Evolutionary conservation across 2,797 vertebrate species (phyloP).

Genomic region (Spondyliosoma cantharus): DNA sequence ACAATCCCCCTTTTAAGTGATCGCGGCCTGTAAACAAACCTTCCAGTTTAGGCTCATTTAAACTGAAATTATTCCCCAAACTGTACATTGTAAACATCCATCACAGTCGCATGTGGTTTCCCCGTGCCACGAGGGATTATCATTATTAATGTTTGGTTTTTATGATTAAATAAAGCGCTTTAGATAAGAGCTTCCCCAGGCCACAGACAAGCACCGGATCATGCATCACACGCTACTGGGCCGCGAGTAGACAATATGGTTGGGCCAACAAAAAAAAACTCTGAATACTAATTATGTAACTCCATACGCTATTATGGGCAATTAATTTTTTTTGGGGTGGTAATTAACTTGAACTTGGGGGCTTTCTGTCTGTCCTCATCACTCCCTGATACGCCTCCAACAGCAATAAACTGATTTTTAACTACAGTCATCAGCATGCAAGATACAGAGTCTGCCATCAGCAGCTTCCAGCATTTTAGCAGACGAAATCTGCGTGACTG

Average conservation of each 20-base stretch:
- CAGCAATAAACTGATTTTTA: background rate
- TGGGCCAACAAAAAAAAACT: background rate
- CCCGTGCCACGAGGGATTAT: conserved; percentile 4
- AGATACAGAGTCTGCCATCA: background rate
- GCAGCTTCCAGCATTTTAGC: background rate
- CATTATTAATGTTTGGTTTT: conserved; percentile 1
- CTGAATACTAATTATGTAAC: conserved; percentile 24
- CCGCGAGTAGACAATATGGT: background rate
- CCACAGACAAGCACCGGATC: background rate
- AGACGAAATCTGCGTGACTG: background rate
- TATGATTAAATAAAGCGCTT: conserved; percentile 8
- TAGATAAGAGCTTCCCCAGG: conserved; percentile 6
- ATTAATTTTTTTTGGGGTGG: background rate
- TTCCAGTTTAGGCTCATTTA: background rate
- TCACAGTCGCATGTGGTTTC: background rate
- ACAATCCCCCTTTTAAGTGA: too few species aligned
- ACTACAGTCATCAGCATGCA: conserved; percentile 9
- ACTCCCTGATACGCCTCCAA: background rate
- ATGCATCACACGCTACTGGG: conserved; percentile 1
- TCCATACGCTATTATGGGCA: background rate
- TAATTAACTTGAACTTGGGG: conserved; percentile 13
- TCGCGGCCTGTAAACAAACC: background rate
- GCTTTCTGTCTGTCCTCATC: background rate
- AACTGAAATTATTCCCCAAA: conserved; percentile 1
- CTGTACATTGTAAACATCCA: background rate